Evolutionary conservation across 2,113 vertebrate species (phyloP).

Genomic region (Misgurnus anguillicaudatus): DNA sequence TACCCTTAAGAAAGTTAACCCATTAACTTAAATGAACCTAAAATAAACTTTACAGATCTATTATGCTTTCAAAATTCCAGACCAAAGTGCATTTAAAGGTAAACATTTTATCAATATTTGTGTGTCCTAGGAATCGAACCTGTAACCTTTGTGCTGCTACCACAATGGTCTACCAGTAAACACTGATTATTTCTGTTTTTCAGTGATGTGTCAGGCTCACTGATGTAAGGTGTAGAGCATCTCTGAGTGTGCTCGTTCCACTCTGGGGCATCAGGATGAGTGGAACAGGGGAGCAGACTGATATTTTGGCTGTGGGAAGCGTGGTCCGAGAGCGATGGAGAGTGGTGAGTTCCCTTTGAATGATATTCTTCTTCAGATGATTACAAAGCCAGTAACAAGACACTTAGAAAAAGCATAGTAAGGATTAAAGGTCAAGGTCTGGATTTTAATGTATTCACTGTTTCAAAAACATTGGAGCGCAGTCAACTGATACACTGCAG

Average conservation of each 20-base stretch:
- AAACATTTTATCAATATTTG: neutral
- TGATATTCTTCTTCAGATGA: neutral
- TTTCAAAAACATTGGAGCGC: neutral
- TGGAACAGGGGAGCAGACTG: conserved; percentile 90
- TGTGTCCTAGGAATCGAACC: neutral
- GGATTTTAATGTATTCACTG: neutral
- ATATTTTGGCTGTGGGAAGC: conserved; percentile 94
- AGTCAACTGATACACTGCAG: conserved; percentile 30
- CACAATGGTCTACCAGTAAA: too few relatives aligned
- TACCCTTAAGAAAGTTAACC: too few relatives aligned
- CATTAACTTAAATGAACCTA: too few relatives aligned
- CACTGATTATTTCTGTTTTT: conserved; percentile 22
- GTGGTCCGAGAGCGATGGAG: conserved; percentile 98
- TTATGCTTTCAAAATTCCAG: too few relatives aligned
- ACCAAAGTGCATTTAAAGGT: too few relatives aligned
- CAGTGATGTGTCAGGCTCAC: conserved; percentile 61
- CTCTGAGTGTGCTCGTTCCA: conserved; percentile 62
- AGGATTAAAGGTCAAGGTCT: neutral
- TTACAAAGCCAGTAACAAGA: too few relatives aligned
- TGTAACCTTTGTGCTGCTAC: too few relatives aligned
- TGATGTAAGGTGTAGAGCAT: conserved; percentile 72
- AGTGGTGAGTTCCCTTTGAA: conserved; percentile 84
- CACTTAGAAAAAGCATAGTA: too few relatives aligned
- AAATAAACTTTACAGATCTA: too few relatives aligned
- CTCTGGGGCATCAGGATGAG: conserved; percentile 86